phyloP scores from a whole-genome alignment of 1,140 invertebrate species.

The Meloidogyne chitwoodi region DNA sequence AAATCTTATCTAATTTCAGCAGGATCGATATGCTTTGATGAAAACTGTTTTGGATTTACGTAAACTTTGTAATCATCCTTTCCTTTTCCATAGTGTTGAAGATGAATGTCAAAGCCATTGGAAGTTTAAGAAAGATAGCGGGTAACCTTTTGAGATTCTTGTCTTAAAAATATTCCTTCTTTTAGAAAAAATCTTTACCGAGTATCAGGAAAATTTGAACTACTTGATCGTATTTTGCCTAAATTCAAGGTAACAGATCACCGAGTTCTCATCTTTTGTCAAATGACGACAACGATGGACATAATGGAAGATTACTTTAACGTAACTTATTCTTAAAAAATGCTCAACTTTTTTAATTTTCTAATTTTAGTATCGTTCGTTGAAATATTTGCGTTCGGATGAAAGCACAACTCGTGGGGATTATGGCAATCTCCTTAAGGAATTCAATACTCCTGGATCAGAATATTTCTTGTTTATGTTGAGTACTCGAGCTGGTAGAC shows the following conservation, averaged over 20 bases:
- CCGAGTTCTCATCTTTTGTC: constrained; percentile 92
- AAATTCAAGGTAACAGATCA: constrained; percentile 86
- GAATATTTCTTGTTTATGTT: constrained; percentile 89
- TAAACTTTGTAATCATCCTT: constrained; percentile 98
- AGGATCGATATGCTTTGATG: constrained; percentile 93
- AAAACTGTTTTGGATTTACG: constrained; percentile 96
- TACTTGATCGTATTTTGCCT: constrained; percentile 93
- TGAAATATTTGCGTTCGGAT: constrained; percentile 71
- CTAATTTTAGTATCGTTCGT: constrained; percentile 50
- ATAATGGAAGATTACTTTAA: constrained; percentile 96
- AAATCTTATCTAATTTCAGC: constrained; percentile 4
- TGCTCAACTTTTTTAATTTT: background rate
- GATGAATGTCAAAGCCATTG: constrained; percentile 70
- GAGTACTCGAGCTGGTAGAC: constrained; percentile 89
- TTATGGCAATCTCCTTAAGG: constrained; percentile 81
- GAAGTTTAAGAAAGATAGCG: constrained; percentile 43
- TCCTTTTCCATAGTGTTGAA: constrained; percentile 97
- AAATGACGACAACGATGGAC: constrained; percentile 98
- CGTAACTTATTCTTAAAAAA: no score
- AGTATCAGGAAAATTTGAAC: constrained; percentile 92
- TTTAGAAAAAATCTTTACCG: constrained; percentile 81
- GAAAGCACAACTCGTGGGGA: constrained; percentile 97
- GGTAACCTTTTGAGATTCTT: constrained; percentile 10
- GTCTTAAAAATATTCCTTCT: constrained; percentile 25
- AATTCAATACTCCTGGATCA: constrained; percentile 84